phyloP scores from a whole-genome alignment of 2,888 invertebrate species.

The Rosalia funebris region DNA sequence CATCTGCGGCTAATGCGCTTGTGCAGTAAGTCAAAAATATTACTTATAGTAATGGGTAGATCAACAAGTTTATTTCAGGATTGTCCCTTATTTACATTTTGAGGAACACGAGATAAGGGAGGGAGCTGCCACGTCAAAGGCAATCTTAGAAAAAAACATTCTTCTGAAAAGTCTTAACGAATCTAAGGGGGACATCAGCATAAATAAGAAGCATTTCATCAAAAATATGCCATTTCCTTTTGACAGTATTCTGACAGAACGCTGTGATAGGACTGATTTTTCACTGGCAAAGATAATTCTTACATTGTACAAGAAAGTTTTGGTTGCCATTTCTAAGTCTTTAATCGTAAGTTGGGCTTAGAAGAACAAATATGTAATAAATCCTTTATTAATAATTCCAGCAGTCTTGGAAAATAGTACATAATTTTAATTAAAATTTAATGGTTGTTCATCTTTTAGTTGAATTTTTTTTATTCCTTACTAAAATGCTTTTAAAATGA shows the following conservation, averaged over 20 bases:
- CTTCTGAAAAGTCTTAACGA: conserved; percentile 40
- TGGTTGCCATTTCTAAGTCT: conserved; percentile 74
- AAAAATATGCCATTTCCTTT: conserved; percentile 68
- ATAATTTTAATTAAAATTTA: too few relatives aligned
- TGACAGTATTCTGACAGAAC: conserved; percentile 54
- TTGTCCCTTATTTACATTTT: conserved; percentile 64
- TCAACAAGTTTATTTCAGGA: too few relatives aligned
- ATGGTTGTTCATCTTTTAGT: too few relatives aligned
- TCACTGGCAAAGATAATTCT: conserved; percentile 69
- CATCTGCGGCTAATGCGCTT: conserved; percentile 75
- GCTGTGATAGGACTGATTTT: conserved; percentile 63
- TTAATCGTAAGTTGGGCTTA: conserved; percentile 73
- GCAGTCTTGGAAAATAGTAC: too few relatives aligned
- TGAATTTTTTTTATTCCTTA: conserved; percentile 13
- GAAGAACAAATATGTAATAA: too few relatives aligned
- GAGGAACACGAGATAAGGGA: conserved; percentile 65
- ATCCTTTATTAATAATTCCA: too few relatives aligned
- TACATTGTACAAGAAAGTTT: conserved; percentile 66
- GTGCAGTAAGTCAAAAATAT: conserved; percentile 66
- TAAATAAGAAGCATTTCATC: conserved; percentile 63
- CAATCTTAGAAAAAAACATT: conserved; percentile 51
- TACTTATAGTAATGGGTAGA: too few relatives aligned
- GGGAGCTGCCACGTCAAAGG: conserved; percentile 67
- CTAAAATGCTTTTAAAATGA: neutral
- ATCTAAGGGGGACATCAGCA: conserved; percentile 42